Percentiles rank a stretch among this genome's conserved stretches.
Conservation (phyloP, 2,113 vertebrate genomes). For the Terrapene triunguis region DNA sequence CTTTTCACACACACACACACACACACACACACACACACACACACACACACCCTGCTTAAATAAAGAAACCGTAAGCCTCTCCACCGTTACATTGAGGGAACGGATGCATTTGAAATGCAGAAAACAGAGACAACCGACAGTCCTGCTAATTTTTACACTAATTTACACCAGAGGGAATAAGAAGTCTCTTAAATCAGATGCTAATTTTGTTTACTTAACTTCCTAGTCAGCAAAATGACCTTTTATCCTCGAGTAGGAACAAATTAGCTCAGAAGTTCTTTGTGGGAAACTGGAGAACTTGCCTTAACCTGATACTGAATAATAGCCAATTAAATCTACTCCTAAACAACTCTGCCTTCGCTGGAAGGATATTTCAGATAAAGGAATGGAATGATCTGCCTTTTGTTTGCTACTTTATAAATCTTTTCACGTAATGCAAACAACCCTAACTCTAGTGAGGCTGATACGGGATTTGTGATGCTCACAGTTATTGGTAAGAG, state of each 20-base stretch:
- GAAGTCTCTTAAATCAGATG: constrained; percentile 71
- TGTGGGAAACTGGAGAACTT: constrained; percentile 56
- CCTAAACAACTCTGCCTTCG: constrained; percentile 47
- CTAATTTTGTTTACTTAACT: constrained; percentile 78
- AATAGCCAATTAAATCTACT: constrained; percentile 68
- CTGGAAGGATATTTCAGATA: constrained; percentile 51
- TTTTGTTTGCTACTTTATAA: constrained; percentile 61
- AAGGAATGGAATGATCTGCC: constrained; percentile 32
- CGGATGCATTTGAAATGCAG: constrained; percentile 54
- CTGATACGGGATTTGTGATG: constrained; percentile 61
- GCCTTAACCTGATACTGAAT: constrained; percentile 58
- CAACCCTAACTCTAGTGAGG: constrained; percentile 65
- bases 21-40: not conserved
- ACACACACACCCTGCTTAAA: not conserved
- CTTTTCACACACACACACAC: not conserved
- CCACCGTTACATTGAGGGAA: constrained; percentile 36
- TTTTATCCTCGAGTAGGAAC: constrained; percentile 54
- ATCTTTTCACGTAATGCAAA: constrained; percentile 54
- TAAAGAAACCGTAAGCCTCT: constrained; percentile 48
- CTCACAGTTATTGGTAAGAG: constrained; percentile 40
- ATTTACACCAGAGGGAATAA: constrained; percentile 76
- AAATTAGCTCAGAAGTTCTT: constrained; percentile 69
- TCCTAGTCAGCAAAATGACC: constrained; percentile 74
- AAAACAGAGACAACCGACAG: constrained; percentile 46
- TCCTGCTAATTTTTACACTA: constrained; percentile 77